Base-by-base conservation (phyloP, 2,888 invertebrate species). In the Agriopis leucophaearia region DNA sequence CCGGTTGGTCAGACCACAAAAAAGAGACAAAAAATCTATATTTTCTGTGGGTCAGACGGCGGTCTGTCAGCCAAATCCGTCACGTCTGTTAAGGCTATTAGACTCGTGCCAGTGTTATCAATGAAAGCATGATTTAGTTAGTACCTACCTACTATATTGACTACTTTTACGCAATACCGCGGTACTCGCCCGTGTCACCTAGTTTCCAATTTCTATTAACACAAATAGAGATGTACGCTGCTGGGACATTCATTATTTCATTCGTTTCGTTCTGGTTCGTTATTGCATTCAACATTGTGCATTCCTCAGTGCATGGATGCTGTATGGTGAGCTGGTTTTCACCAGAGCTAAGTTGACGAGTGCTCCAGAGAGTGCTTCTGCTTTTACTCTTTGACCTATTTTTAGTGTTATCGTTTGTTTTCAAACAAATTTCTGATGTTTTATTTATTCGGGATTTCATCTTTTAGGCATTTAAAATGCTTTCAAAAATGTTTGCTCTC, bases 301-400 rank as follows among this genome's bases (percentile, higher is more conserved):
- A 27, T 15, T 51, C 56, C 38, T 44, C 48, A 9, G 57, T 16
- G 35, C 9, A n/a, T 51, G 38, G 12, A 9, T 35, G 27, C 56
- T 51, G 42, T 59, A 38, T 42, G 36, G 27, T 9, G n/a, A 45
- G 35, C 38, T 47, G 27, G 27, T 8, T 65, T 65, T 59, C 16
- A 48, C 35, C 47, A 42, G 47, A 65, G 38, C 47, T 48, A 47
- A 59, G 55, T 48, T 60, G 65, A 55, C 48, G 42, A 59, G 57
- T 45, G 44, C n/a, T 47, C 35, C 15, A 45, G 9, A 48, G 50
- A 36, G 42, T 51, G 36, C 15, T 10, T 38, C 12, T 50, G 48
- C 18, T 56, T 44, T 47, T 64, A 50, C n/a, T n/a, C 50, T 57
- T 57, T 52, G 51, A 16, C 16, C 36, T 52, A 35, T 40, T 55